Percentiles rank a stretch among this genome's conserved stretches.
phyloP scores from a whole-genome alignment of 2,797 vertebrate genomes.

The Heterohyrax brucei region DNA sequence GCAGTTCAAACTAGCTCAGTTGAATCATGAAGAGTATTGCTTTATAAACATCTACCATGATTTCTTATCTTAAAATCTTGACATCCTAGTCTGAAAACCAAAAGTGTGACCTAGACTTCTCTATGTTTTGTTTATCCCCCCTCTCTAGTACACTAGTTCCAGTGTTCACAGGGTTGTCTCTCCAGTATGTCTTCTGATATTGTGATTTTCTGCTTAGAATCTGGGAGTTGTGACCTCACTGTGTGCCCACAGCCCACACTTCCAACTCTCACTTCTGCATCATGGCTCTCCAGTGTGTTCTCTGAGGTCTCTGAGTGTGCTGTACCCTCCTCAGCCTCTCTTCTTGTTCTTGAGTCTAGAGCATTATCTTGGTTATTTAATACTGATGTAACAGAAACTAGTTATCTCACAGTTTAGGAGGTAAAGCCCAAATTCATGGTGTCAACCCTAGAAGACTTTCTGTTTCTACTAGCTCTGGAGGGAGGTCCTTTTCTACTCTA shows the following conservation, averaged over 20 bases:
- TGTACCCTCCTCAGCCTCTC: neutral
- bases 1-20: neutral
- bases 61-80: neutral
- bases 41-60: neutral
- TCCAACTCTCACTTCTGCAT: neutral
- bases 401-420: no score
- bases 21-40: no score
- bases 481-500: no score
- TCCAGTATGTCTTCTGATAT: neutral
- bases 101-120: neutral
- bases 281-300: neutral
- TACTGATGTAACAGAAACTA: no score
- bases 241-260: no score
- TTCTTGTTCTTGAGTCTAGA: neutral
- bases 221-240: no score
- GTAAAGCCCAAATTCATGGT: no score
- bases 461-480: no score
- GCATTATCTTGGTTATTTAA: neutral
- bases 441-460: no score
- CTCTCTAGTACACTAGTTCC: neutral
- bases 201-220: neutral
- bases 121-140: neutral
- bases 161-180: neutral
- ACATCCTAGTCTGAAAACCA: neutral
- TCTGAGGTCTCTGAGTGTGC: neutral